Percentiles rank a stretch among this genome's conserved stretches.
phyloP scores from a whole-genome alignment of 2,888 invertebrate species.

The Eremobia ochroleuca region DNA sequence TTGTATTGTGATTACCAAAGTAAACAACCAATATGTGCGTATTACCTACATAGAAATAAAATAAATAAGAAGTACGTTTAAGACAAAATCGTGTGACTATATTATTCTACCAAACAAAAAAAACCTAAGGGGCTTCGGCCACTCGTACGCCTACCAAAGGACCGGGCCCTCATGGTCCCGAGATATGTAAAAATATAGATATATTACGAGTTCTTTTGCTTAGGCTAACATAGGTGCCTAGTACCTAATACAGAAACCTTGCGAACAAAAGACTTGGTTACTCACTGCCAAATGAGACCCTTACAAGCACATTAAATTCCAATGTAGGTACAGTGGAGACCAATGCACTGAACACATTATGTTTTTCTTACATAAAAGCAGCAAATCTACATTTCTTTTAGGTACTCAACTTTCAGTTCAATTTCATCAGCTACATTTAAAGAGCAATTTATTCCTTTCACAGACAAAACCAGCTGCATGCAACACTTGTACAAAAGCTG shows the following conservation, averaged over 20 bases:
- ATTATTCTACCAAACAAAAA: too few species aligned
- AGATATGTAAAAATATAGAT: too few species aligned
- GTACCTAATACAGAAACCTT: neutral
- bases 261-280: neutral
- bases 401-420: conserved; percentile 2
- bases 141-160: too few species aligned
- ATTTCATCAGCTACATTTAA: conserved; percentile 8
- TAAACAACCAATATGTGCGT: too few species aligned
- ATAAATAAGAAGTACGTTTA: too few species aligned
- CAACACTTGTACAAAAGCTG: conserved; percentile 17
- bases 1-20: too few species aligned
- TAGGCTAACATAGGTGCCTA: too few species aligned
- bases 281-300: neutral
- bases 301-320: neutral
- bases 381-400: conserved; percentile 19
- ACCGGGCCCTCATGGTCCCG: too few species aligned
- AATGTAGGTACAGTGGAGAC: neutral
- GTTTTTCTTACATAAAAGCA: neutral
- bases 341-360: neutral
- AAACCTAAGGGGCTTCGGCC: too few species aligned
- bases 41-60: too few species aligned
- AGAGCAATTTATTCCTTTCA: conserved; percentile 45
- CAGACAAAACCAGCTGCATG: conserved; percentile 19
- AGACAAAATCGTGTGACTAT: too few species aligned
- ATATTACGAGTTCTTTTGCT: neutral